Percentiles rank a stretch among this genome's conserved stretches.
Conservation (phyloP, 2,113 vertebrate species). For the Trochalopteron elliotii region DNA sequence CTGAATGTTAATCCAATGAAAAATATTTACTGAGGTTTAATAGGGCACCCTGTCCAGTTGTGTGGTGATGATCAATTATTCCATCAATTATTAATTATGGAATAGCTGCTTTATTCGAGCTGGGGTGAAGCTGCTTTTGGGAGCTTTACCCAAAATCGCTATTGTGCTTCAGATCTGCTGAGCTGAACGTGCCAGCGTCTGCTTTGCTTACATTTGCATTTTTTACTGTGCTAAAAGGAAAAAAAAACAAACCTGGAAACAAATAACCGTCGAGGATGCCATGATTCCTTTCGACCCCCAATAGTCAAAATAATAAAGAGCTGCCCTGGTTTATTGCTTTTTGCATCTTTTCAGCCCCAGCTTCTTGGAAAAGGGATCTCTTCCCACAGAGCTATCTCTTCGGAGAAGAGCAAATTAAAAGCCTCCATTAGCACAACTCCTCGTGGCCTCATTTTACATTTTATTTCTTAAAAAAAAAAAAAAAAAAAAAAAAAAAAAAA, state of each 20-base stretch:
- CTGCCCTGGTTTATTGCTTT: constrained; percentile 14
- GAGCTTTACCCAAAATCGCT: constrained; percentile 60
- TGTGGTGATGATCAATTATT: constrained; percentile 28
- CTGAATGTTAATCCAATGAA: background rate
- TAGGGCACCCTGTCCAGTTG: background rate
- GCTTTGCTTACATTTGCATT: constrained; percentile 81
- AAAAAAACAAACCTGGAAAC: background rate
- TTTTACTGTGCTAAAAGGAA: constrained; percentile 64
- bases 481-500: background rate
- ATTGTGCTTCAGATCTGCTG: constrained; percentile 45
- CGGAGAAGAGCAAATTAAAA: constrained; percentile 76
- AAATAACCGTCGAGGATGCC: constrained; percentile 50
- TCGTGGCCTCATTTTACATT: constrained; percentile 47
- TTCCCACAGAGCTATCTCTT: constrained; percentile 57
- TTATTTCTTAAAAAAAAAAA: background rate
- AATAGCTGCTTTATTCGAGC: constrained; percentile 56
- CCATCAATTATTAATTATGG: constrained; percentile 60
- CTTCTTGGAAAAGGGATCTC: constrained; percentile 54
- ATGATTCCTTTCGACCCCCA: background rate
- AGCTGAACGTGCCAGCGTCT: constrained; percentile 68
- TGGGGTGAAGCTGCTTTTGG: constrained; percentile 41
- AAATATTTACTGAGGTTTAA: background rate
- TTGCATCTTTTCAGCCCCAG: constrained; percentile 54
- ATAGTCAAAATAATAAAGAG: constrained; percentile 60
- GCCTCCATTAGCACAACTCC: constrained; percentile 70